Evolutionary conservation across 2,888 invertebrate species (phyloP), one percentile per base, ranked within the genome.

Genomic region (Tetheella fluctuosa): DNA sequence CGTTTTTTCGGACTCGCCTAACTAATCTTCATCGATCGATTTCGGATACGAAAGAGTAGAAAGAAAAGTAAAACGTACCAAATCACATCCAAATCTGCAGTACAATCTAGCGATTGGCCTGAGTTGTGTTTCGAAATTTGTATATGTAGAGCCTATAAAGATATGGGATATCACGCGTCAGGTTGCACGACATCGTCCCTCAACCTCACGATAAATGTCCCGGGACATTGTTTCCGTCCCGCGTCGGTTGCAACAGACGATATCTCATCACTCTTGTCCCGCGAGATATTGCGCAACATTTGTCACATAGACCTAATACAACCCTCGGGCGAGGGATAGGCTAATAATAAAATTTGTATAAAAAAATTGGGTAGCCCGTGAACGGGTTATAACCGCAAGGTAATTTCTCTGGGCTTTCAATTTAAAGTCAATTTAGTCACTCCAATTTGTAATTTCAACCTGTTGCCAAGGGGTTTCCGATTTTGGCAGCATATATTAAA

Each of bases 181-280:
- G 48, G 48, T 48, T 48, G 48, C 48, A 10, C 20, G 20, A n/a
- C 20, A 17, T 48, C 20, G 48, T 48, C 48, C 48, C 10, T 20
- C 48, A 20, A 20, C 20, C 48, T 6, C 20, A 20, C 48, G 20
- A 48, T 7, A 48, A 48, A 48, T 48, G 48, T 48, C 10, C 20
- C 20, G 48, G 48, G 10, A 48, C 48, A 48, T 48, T 48, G 48
- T 48, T 20, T 48, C 17, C 48, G 20, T 48, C 48, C 48, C 48
- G 48, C 17, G 8, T 48, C 48, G 48, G 48, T 48, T 48, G 48
- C 48, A 48, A 48, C 48, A n/a, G 48, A 48, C 48, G 48, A 20
- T 48, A 48, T 48, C 48, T 48, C 48, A 48, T 48, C 20, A 48
- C 20, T 48, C 48, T 48, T 20, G 48, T 20, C 48, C 48, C 48